Base-by-base conservation (phyloP, 2,113 vertebrate genomes). In the Nycticorax nycticorax region DNA sequence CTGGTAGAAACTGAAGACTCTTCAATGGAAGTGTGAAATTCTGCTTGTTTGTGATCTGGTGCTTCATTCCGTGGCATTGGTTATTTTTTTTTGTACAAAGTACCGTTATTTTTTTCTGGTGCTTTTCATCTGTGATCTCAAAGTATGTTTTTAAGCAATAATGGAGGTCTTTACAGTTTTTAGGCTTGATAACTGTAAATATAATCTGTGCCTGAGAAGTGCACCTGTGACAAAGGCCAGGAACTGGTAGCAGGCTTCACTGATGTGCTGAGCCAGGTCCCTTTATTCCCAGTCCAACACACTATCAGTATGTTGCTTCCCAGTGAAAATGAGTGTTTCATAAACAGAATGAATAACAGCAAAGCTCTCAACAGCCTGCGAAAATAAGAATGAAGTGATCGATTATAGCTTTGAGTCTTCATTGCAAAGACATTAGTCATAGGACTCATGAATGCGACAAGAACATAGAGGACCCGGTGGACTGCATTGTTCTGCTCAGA, bases 321-420 rank as follows among this genome's bases (percentile, higher is more conserved):
- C 62, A 87, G 57, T 52, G 66, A 53, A 97, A 89, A 93, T 45
- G 74, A 88, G n/a, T 14, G 9, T 92, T 94, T 91, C 50, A 63
- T 82, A 88, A 92, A 91, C 55, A 76, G 63, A 69, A 78, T 78
- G 53, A 91, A 62, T 57, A 87, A 76, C n/a, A 85, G 53, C 19
- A 66, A 87, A 81, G 56, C 47, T 92, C 67, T 96, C 76, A 83
- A 83, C 55, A 39, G 47, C 67, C 85, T 89, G 62, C 67, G 84
- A 82, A 90, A 92, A 92, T 79, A 89, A 86, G 57, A 95, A 79
- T 85, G 79, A 89, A 82, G 66, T 28, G 86, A 63, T 56, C 76
- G 64, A 13, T 95, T 95, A 63, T 14, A 93, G 69, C 74, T 94
- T 79, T 92, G 57, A 47, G 53, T 91, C 83, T 68, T 73, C 57